Percentiles rank a stretch among this genome's conserved stretches.
phyloP scores from a whole-genome alignment of 2,888 invertebrate species.

The Ochropleura plecta region DNA sequence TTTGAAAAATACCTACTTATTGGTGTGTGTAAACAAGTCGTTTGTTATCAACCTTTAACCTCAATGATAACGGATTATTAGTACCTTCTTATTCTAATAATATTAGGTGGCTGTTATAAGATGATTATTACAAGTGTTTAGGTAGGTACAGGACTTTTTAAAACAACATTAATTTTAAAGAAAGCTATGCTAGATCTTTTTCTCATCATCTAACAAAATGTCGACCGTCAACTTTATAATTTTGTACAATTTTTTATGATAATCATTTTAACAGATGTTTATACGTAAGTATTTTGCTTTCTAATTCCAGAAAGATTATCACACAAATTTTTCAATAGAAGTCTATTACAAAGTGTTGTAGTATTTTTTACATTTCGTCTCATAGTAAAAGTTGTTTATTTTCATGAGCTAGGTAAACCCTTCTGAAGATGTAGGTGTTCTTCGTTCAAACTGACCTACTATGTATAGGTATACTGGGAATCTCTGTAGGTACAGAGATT shows the following conservation, averaged over 20 bases:
- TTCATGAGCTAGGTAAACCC: background rate
- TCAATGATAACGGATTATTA: constrained; percentile 21
- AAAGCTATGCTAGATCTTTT: background rate
- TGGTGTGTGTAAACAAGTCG: constrained; percentile 14
- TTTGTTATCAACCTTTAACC: constrained; percentile 40
- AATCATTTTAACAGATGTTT: background rate
- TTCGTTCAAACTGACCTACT: too few relatives aligned
- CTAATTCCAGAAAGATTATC: background rate
- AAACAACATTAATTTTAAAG: background rate
- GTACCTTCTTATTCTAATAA: background rate
- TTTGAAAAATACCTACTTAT: constrained; percentile 17
- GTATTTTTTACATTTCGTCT: background rate
- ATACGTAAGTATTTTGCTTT: background rate
- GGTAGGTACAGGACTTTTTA: too few relatives aligned
- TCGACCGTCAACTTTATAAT: background rate
- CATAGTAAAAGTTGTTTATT: background rate
- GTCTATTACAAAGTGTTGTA: background rate
- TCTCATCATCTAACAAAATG: background rate
- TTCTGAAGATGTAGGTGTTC: too few relatives aligned
- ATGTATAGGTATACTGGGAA: too few relatives aligned
- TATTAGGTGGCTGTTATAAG: background rate
- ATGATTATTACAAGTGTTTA: background rate
- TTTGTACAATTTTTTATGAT: background rate
- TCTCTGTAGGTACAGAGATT: too few relatives aligned
- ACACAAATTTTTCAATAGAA: background rate